phyloP scores from a whole-genome alignment of 2,797 vertebrate genomes.

The Gorsachius magnificus region DNA sequence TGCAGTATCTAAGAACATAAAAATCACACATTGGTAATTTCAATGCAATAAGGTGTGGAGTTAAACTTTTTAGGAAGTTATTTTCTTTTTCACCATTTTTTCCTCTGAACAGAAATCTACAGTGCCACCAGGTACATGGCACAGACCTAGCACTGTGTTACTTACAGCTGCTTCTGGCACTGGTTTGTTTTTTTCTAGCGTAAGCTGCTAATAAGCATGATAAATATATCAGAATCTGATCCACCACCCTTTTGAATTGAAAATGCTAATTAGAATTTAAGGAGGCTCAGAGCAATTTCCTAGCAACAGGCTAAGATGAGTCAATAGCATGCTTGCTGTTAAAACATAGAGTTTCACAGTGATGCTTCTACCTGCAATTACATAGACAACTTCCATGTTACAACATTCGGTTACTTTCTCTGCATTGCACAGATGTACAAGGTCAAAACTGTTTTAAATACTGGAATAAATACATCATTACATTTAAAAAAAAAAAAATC shows the following conservation, averaged over 20 bases:
- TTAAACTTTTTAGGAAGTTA: background rate
- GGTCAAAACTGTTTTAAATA: background rate
- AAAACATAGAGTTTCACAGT: background rate
- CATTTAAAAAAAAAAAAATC: background rate
- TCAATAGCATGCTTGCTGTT: background rate
- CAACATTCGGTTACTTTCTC: background rate
- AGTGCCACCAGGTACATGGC: background rate
- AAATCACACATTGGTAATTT: background rate
- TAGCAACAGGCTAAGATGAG: background rate
- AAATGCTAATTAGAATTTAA: constrained; percentile 8
- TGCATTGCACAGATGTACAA: background rate
- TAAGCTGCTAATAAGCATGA: background rate
- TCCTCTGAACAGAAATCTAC: background rate
- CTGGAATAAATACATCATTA: background rate
- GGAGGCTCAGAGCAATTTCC: background rate
- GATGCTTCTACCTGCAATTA: constrained; percentile 1
- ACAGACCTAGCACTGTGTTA: background rate
- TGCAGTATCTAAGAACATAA: background rate
- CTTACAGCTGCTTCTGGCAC: background rate
- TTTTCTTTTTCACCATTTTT: background rate
- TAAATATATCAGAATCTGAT: background rate
- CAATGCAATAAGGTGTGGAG: background rate
- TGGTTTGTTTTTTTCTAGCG: background rate
- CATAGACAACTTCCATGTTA: background rate
- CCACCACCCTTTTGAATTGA: background rate